Evolutionary conservation across 1,140 invertebrate species (phyloP).

Genomic region (Diorhabda carinulata): DNA sequence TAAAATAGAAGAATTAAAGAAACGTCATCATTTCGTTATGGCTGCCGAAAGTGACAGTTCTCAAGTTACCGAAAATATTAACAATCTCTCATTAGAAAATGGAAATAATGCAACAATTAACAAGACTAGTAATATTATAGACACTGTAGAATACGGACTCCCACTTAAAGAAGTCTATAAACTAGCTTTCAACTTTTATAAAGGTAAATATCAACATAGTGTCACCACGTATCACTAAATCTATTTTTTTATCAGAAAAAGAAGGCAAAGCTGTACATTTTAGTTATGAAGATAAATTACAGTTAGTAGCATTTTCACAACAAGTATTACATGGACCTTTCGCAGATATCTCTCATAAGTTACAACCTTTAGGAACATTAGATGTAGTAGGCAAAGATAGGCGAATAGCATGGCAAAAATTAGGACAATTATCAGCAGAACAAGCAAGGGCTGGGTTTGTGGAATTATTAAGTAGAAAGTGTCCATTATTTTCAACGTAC

Average conservation of each 20-base stretch:
- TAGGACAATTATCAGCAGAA: conserved; percentile 80
- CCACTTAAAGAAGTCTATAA: conserved; percentile 77
- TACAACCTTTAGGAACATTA: conserved; percentile 83
- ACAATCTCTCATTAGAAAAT: conserved; percentile 28
- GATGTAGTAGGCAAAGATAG: conserved; percentile 94
- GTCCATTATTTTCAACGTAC: conserved; percentile 85
- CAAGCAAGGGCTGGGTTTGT: conserved; percentile 92
- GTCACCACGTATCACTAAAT: conserved; percentile 16
- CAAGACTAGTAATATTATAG: background rate
- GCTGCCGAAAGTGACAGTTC: conserved; percentile 34
- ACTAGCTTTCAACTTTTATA: conserved; percentile 81
- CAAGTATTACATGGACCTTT: conserved; percentile 87
- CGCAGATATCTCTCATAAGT: conserved; percentile 60
- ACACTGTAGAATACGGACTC: conserved; percentile 51
- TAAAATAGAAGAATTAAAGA: background rate
- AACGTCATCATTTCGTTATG: conserved; percentile 24
- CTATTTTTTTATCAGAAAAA: conserved; percentile 68
- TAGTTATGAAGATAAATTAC: conserved; percentile 89
- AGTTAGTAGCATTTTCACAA: conserved; percentile 86
- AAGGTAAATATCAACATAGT: conserved; percentile 60
- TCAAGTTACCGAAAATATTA: conserved; percentile 30
- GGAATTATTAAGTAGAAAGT: conserved; percentile 78
- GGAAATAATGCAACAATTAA: background rate
- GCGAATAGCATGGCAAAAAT: conserved; percentile 85
- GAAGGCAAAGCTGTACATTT: conserved; percentile 92